Conservation (phyloP, 2,888 invertebrate genomes). For the Aplocera efformata region DNA sequence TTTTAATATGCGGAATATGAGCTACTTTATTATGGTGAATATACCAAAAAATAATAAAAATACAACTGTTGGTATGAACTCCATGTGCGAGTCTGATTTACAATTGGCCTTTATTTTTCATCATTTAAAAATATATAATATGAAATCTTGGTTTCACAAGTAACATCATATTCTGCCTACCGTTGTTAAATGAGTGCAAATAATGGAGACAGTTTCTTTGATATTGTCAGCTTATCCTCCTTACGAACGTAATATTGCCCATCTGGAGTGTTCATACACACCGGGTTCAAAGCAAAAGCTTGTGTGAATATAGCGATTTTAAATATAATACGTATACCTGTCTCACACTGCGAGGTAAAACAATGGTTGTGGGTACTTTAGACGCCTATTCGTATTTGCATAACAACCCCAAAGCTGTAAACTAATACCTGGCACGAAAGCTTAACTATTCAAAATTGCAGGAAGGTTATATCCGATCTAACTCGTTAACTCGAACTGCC, state of each 20-base stretch:
- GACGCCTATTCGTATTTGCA: conserved; percentile 42
- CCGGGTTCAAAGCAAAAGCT: conserved; percentile 19
- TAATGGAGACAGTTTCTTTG: conserved; percentile 9
- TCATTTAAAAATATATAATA: no score
- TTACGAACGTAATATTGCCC: conserved; percentile 16
- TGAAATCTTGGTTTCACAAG: no score
- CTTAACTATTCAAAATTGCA: conserved; percentile 38
- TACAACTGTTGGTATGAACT: no score
- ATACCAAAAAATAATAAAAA: no score
- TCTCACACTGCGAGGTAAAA: conserved; percentile 30
- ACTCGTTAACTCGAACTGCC: conserved; percentile 19
- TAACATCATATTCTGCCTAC: background rate
- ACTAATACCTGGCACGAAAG: conserved; percentile 43
- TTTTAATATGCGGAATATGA: no score
- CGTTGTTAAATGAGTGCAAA: background rate
- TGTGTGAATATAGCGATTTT: conserved; percentile 24
- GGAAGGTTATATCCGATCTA: conserved; percentile 34
- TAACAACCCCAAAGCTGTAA: conserved; percentile 42
- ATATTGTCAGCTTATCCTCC: conserved; percentile 11
- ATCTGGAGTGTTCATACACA: conserved; percentile 24
- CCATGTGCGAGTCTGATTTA: no score
- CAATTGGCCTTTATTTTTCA: no score
- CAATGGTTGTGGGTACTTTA: conserved; percentile 35
- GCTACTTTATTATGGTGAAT: no score
- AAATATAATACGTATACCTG: conserved; percentile 20